Conservation (phyloP, 2,888 invertebrate species). For the Synergus japonicus region DNA sequence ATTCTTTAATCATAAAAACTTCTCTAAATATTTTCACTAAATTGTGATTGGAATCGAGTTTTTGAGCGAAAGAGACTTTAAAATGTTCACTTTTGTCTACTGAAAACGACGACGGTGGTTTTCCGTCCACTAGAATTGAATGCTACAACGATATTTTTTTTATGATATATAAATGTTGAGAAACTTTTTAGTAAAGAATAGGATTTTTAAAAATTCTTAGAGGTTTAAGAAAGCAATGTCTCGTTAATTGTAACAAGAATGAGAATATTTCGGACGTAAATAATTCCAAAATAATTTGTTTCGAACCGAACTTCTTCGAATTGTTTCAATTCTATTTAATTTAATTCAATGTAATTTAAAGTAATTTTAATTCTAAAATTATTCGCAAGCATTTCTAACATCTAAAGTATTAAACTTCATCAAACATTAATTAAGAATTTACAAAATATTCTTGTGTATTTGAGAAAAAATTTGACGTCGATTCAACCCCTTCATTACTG, state of each 20-base stretch:
- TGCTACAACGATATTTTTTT: neutral
- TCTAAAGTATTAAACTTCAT: too few species aligned
- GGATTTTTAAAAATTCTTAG: neutral
- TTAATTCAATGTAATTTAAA: too few species aligned
- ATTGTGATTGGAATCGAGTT: neutral
- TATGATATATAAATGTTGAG: neutral
- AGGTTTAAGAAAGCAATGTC: neutral
- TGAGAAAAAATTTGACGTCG: neutral
- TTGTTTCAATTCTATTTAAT: too few species aligned
- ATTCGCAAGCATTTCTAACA: too few species aligned
- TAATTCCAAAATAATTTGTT: too few species aligned
- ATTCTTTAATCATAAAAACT: neutral
- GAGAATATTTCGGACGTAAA: too few species aligned
- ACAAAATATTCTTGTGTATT: neutral
- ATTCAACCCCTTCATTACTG: neutral
- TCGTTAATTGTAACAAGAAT: neutral
- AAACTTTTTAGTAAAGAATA: neutral
- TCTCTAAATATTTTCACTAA: neutral
- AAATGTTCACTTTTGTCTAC: slow-evolving; percentile 52
- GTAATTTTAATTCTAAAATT: too few species aligned
- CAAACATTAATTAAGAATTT: neutral
- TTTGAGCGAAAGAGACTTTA: neutral
- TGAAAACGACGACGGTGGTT: slow-evolving; percentile 60
- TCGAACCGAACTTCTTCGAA: too few species aligned
- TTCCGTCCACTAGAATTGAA: slow-evolving; percentile 60